phyloP scores from a whole-genome alignment of 2,113 vertebrate genomes.

The Paralichthys olivaceus region DNA sequence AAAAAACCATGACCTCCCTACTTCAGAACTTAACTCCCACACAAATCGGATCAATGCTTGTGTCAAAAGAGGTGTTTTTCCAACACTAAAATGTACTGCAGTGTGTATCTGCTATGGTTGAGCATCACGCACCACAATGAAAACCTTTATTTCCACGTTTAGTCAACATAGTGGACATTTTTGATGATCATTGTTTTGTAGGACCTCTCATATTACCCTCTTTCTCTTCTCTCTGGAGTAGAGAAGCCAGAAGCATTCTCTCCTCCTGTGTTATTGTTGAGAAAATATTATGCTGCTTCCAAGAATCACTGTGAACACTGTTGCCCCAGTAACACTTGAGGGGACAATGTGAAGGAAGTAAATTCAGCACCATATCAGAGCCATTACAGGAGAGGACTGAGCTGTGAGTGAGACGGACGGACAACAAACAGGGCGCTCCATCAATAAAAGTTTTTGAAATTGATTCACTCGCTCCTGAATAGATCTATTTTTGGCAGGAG shows the following conservation, averaged over 20 bases:
- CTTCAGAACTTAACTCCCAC: too few species aligned
- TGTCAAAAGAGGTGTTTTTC: too few species aligned
- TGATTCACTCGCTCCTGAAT: slow-evolving; percentile 20
- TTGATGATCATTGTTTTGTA: too few species aligned
- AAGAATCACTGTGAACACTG: not conserved
- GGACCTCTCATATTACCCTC: too few species aligned
- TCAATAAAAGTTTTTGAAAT: slow-evolving; percentile 28
- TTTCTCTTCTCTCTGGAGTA: not conserved
- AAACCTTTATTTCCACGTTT: too few species aligned
- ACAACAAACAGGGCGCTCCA: not conserved
- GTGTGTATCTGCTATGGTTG: too few species aligned
- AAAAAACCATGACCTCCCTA: too few species aligned
- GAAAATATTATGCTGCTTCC: not conserved
- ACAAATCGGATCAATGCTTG: too few species aligned
- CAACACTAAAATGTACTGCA: too few species aligned
- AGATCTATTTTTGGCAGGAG: slow-evolving; percentile 27
- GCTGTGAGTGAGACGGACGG: not conserved
- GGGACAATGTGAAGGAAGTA: slow-evolving; percentile 6
- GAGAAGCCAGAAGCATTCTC: not conserved
- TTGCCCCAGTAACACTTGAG: not conserved
- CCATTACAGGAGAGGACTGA: not conserved
- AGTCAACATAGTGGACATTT: too few species aligned
- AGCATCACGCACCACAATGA: too few species aligned
- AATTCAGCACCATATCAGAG: not conserved
- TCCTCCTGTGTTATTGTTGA: not conserved